Evolutionary conservation across 2,888 invertebrate species (phyloP).

Genomic region (Aphidius colemani): DNA sequence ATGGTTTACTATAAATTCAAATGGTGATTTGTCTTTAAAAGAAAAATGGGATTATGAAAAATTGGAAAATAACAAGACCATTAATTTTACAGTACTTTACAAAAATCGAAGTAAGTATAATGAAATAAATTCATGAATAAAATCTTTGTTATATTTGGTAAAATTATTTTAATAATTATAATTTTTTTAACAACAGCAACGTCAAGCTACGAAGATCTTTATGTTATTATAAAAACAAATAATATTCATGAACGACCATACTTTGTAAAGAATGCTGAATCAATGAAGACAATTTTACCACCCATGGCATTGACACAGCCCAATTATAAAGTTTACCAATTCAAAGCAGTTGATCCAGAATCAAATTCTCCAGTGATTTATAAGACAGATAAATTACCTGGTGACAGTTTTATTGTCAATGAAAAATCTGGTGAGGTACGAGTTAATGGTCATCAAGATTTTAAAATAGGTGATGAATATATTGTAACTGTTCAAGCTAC

Average conservation of each 20-base stretch:
- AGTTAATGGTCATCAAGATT: conserved; percentile 87
- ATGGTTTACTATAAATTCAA: conserved; percentile 90
- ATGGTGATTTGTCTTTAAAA: conserved; percentile 89
- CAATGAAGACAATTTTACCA: conserved; percentile 98
- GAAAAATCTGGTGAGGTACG: conserved; percentile 91
- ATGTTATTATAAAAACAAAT: conserved; percentile 92
- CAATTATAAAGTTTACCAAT: conserved; percentile 94
- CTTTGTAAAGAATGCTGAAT: conserved; percentile 95
- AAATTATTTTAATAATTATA: neutral
- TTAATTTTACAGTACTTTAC: conserved; percentile 95
- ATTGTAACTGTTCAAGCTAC: conserved; percentile 95
- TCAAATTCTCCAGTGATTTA: conserved; percentile 23
- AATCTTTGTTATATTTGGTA: conserved; percentile 21
- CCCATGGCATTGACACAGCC: conserved; percentile 93
- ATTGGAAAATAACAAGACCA: conserved; percentile 90
- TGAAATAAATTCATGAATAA: too few relatives aligned
- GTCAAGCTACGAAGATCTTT: conserved; percentile 92
- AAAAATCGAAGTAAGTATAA: conserved; percentile 72
- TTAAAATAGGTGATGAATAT: conserved; percentile 94
- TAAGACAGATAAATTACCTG: conserved; percentile 44
- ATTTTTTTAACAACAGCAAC: conserved; percentile 24
- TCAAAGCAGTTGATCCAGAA: conserved; percentile 85
- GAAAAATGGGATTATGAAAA: conserved; percentile 98
- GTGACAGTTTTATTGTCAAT: conserved; percentile 80
- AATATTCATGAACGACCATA: conserved; percentile 97